A percentile compares a stretch with the other conserved stretches of the same genome.
Evolutionary conservation across 64 coral and sea anemone species (phyloP).

Genomic region (Trachythela sp.): DNA sequence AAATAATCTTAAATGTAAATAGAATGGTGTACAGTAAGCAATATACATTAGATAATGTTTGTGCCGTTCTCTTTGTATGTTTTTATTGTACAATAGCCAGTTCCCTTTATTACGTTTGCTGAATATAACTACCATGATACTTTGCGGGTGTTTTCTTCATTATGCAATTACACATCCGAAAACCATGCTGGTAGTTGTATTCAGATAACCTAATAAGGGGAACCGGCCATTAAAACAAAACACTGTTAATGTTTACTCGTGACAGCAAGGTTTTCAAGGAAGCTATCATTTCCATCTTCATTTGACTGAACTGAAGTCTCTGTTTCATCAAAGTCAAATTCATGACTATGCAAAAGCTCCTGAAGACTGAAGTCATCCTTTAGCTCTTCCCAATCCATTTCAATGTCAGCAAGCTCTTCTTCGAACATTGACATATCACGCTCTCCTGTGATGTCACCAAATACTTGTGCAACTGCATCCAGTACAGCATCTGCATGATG

Average conservation of each 20-base stretch:
- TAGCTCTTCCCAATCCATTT: slow-evolving; percentile 19
- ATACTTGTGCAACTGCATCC: background rate
- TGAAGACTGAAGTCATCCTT: background rate
- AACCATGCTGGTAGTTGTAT: too few species aligned
- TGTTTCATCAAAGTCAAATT: background rate
- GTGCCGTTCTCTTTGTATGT: too few species aligned
- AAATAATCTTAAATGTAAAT: background rate
- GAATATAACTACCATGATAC: too few species aligned
- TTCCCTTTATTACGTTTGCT: too few species aligned
- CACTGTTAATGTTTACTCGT: too few species aligned
- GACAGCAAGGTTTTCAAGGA: slow-evolving; percentile 11
- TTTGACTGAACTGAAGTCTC: background rate
- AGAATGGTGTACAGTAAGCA: background rate
- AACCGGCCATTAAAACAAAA: too few species aligned
- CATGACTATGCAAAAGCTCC: background rate
- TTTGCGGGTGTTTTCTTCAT: too few species aligned
- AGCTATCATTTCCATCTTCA: slow-evolving; percentile 22
- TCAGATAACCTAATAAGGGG: too few species aligned
- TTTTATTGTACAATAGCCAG: too few species aligned
- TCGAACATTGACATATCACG: background rate
- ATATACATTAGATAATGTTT: background rate
- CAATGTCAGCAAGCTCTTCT: background rate
- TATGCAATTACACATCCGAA: too few species aligned
- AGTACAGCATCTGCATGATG: background rate
- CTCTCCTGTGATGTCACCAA: slow-evolving; percentile 4